Conservation (phyloP, 2,797 vertebrate species). For the Channa striata region DNA sequence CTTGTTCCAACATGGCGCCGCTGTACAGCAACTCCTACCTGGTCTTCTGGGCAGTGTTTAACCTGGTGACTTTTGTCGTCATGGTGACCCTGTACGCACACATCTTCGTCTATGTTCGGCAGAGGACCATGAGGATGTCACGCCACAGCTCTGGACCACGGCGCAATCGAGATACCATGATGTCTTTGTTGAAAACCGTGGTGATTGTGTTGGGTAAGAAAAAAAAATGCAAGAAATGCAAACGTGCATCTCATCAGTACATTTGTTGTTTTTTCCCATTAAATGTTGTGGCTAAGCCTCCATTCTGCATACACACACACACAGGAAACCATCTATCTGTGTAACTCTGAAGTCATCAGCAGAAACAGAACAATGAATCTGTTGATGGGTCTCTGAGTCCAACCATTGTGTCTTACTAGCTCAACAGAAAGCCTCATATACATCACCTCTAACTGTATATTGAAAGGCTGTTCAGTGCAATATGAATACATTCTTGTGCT, state of each 20-base stretch:
- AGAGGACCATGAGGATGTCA: constrained; percentile 99
- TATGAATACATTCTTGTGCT: background rate
- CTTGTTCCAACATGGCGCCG: constrained; percentile 98
- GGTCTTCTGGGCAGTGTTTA: constrained; percentile 99
- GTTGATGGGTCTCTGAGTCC: constrained; percentile 47
- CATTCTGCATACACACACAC: background rate
- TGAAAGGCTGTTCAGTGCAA: background rate
- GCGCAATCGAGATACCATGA: constrained; percentile 98
- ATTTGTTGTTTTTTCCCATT: no score
- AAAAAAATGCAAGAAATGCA: background rate
- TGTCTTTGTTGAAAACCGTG: constrained; percentile 99
- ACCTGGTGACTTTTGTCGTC: constrained; percentile 97
- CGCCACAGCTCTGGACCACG: constrained; percentile 96
- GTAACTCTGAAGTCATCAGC: constrained; percentile 35
- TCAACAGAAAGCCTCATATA: constrained; percentile 46
- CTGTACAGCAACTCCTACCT: constrained; percentile 99
- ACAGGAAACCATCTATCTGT: background rate
- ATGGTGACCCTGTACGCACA: constrained; percentile 99
- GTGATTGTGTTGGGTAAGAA: constrained; percentile 94
- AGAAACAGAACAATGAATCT: constrained; percentile 57
- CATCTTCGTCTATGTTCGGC: constrained; percentile 98
- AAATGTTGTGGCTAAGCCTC: no score
- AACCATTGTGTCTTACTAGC: constrained; percentile 70
- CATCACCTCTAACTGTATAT: constrained; percentile 8
- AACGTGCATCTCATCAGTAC: no score